Conservation (phyloP, 2,113 vertebrate genomes). For the Carassius carassius region DNA sequence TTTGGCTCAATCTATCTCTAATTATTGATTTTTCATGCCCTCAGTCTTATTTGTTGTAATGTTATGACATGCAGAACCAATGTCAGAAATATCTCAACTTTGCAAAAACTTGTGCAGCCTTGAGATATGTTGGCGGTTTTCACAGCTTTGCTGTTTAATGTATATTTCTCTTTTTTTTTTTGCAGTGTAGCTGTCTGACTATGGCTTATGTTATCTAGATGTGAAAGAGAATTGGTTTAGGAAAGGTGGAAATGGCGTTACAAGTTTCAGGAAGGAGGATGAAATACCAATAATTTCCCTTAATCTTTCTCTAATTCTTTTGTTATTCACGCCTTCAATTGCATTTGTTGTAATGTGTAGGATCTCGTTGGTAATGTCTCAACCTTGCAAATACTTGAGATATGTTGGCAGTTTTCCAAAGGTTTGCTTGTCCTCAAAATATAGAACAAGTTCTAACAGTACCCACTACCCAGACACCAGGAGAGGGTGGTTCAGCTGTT, state of each 20-base stretch:
- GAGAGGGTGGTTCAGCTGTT: not conserved
- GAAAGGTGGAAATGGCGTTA: not conserved
- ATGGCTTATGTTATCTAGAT: not conserved
- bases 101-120: not conserved
- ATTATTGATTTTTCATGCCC: not conserved
- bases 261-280: not conserved
- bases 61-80: not conserved
- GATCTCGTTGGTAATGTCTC: not conserved
- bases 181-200: not conserved
- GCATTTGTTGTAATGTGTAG: not conserved
- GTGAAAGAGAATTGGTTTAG: not conserved
- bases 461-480: not conserved
- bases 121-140: not conserved
- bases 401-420: not conserved
- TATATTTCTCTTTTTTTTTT: not conserved
- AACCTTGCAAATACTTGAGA: not conserved
- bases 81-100: not conserved
- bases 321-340: not conserved
- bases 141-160: not conserved
- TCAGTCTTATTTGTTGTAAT: not conserved
- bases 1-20: not conserved
- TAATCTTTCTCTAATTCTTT: not conserved
- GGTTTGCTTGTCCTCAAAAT: conserved; percentile 1
- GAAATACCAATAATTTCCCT: not conserved
- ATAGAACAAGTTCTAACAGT: not conserved